Percentiles rank a stretch among this genome's conserved stretches.
These are phyloP conservation scores for Holcopasites calliopsidis DNA, from an alignment of 1,140 invertebrate species.

Conservation along the genomic window DNA sequence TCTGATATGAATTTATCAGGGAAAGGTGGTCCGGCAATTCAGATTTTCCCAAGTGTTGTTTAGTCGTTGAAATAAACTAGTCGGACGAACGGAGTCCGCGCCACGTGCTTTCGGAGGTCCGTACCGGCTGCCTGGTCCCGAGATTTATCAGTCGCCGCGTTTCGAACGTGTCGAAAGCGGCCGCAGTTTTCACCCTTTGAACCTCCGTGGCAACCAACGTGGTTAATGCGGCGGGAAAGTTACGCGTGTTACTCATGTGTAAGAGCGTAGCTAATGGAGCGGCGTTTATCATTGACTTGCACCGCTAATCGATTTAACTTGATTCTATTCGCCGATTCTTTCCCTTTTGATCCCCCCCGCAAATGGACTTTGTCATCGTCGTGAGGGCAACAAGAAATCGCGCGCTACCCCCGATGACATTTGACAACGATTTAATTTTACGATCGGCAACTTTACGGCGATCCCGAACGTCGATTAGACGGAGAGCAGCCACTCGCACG, in stretches of 20 bases:
- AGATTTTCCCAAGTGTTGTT: too few species aligned
- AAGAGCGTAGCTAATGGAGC: constrained; percentile 24
- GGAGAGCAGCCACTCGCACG: constrained; percentile 36
- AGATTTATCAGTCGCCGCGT: constrained; percentile 41
- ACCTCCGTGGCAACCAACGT: neutral
- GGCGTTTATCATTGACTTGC: neutral
- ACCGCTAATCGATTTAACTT: constrained; percentile 35
- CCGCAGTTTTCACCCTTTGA: constrained; percentile 30
- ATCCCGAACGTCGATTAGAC: constrained; percentile 59
- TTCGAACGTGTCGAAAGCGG: constrained; percentile 41
- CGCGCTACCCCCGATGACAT: constrained; percentile 41
- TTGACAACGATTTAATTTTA: constrained; percentile 63
- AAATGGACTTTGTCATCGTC: neutral
- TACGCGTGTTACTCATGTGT: neutral
- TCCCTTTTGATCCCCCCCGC: neutral
- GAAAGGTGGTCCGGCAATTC: neutral
- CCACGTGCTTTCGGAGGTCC: constrained; percentile 28
- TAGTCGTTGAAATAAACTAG: constrained; percentile 35
- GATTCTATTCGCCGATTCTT: too few species aligned
- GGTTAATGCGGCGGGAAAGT: neutral
- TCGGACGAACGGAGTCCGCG: constrained; percentile 4
- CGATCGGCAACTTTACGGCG: constrained; percentile 53
- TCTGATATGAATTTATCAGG: constrained; percentile 1
- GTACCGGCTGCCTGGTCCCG: neutral
- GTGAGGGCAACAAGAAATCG: constrained; percentile 32